Evolutionary conservation across 2,797 vertebrate genomes (phyloP), one percentile per base, ranked within the genome.

Genomic region (Pseudochromis fuscus): DNA sequence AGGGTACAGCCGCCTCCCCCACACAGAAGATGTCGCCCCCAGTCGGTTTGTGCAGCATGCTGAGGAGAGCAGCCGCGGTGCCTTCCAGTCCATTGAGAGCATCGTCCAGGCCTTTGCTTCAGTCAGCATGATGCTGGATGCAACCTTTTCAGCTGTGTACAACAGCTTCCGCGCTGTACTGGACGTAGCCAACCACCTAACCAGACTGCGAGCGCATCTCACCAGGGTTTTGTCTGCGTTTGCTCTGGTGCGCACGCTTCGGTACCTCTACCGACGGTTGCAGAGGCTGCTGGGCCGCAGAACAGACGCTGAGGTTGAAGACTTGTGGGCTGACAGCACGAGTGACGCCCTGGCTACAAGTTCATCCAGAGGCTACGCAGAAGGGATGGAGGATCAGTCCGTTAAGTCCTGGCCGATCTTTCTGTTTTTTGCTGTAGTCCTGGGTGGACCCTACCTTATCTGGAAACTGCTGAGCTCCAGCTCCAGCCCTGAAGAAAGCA

Each of bases 91-190:
- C 77, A 97, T 99, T 10, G 97, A 99, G 74, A 99, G 98, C 85
- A 98, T 99, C 0, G 98, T 99, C n/a, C 97, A 99, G 7, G 97
- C 97, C 0, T 99, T 99, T 45, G 92, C 95, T 23, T 99, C 97
- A 0, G 96, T 99, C 64, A 99, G 97, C 88, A 99, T 98, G 97
- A 99, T 99, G 98, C 92, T 99, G 93, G 97, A 99, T 16, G 97
- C 98, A 52, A 99, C 97, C 21, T 99, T 98, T 84, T 99, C 97
- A 0, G 98, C 98, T 0, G 96, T 98, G 11, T 98, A 98, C 78
- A 99, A 99, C 92, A 98, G 97, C 82, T 99, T 99, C 85, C 95
- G 98, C 0, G 98, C 97, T 0, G 96, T 99, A 33, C 83, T 99
- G 77, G 98, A 99, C 58, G 98, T 99, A 24, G 97, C 97, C 58